Base-by-base conservation (phyloP, 1,140 invertebrate genomes). In the Grapholita molesta region DNA sequence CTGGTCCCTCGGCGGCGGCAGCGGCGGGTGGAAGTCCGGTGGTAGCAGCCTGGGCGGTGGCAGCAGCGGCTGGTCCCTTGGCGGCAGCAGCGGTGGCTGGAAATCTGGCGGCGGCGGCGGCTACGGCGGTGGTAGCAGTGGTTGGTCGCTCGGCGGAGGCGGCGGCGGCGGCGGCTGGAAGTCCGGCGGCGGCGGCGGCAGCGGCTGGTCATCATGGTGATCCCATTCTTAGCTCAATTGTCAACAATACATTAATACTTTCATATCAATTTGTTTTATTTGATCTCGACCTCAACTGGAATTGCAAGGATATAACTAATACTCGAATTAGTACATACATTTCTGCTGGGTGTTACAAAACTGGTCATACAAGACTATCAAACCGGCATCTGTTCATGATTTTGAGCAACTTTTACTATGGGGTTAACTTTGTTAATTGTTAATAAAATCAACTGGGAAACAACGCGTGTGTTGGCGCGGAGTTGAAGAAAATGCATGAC, bases 241-340 rank as follows among this genome's bases (percentile, higher is more conserved):
- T 53, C 69, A 68, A 77, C 69, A 85, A 83, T 83, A 86, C 73
- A 84, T 32, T 74, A 70, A 74, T 83, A 84, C 78, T 79, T 82
- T 77, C 28, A 42, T 53, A 67, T 25, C 30, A 30, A 65, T 15
- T 28, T 18, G 35, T 32, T 64, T 52, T 68, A 66, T 53, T 64
- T 48, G 9, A 15, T 21, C 5, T 21, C 21, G 7, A 48, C 42
- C 42, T 21, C 21, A 1, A 7, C 38, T 48, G 6, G 18, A 48
- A n/a, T n/a, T n/a, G n/a, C n/a, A n/a, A n/a, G n/a, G n/a, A n/a
- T n/a, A n/a, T n/a, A n/a, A n/a, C n/a, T n/a, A n/a, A n/a, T n/a
- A n/a, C n/a, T n/a, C n/a, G n/a, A n/a, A n/a, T n/a, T n/a, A n/a
- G n/a, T n/a, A n/a, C n/a, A n/a, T n/a, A n/a, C n/a, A n/a, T n/a